phyloP scores from a whole-genome alignment of 1,140 invertebrate genomes.

The Neodiprion virginianus region DNA sequence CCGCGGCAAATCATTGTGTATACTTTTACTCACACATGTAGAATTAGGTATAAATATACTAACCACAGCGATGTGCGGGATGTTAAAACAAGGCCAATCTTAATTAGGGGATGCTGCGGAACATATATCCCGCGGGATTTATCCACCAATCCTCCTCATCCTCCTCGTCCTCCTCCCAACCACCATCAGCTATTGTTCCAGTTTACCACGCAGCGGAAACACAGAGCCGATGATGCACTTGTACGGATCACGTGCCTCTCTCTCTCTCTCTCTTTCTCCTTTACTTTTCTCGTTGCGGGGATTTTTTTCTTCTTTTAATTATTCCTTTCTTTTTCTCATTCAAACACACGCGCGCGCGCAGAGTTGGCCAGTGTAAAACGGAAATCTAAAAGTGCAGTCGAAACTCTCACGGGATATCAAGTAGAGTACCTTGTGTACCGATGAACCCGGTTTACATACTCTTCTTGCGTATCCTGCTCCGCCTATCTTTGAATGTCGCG shows the following conservation, averaged over 20 bases:
- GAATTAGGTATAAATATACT: no score
- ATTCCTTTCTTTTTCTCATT: conserved; percentile 9
- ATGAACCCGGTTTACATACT: no score
- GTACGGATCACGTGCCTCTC: no score
- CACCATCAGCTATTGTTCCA: neutral
- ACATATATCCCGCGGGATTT: neutral
- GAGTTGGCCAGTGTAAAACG: neutral
- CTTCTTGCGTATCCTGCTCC: no score
- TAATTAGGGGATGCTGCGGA: neutral
- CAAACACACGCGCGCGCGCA: neutral
- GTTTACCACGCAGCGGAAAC: neutral
- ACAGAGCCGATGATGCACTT: no score
- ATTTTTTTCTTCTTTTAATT: conserved; percentile 3
- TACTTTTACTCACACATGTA: no score
- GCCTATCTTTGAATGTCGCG: no score
- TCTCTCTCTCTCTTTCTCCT: neutral
- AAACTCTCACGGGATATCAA: neutral
- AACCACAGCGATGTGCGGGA: neutral
- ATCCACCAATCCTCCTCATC: no score
- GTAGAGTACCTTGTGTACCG: neutral
- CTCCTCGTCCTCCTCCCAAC: no score
- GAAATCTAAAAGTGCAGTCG: conserved; percentile 2
- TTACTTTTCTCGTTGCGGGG: neutral
- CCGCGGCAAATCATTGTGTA: neutral
- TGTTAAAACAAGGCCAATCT: conserved; percentile 3